Percentiles rank a stretch among this genome's conserved stretches.
Conservation (phyloP, 2,113 vertebrate genomes). For the Trogon surrucura region DNA sequence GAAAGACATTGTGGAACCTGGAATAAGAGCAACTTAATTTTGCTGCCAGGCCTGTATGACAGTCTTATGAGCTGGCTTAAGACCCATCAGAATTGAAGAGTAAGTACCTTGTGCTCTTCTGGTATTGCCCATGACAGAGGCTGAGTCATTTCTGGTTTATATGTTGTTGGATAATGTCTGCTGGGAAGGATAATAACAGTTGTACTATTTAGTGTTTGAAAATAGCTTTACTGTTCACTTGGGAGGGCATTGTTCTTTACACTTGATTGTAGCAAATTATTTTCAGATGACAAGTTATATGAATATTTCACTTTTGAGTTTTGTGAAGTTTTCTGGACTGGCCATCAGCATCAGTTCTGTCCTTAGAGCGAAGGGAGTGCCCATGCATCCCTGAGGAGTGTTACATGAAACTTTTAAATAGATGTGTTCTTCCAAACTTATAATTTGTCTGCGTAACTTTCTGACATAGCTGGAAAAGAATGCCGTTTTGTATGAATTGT, state of each 20-base stretch:
- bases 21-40: slow-evolving; percentile 16
- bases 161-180: background rate
- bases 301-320: background rate
- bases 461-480: background rate
- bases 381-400: background rate
- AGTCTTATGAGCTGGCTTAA: background rate
- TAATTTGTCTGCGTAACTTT: background rate
- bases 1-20: background rate
- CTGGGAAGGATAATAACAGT: background rate
- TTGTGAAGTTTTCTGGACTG: background rate
- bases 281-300: background rate
- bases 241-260: background rate
- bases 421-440: background rate
- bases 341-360: background rate
- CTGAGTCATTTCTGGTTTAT: background rate
- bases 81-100: background rate
- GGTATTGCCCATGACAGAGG: background rate
- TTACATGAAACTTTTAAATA: background rate
- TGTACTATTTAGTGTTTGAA: background rate
- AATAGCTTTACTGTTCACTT: background rate
- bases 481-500: background rate
- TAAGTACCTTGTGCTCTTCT: background rate
- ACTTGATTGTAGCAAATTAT: background rate
- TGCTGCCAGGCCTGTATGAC: background rate
- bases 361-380: fast-evolving